Conservation (phyloP, 2,888 invertebrate species). For the Brenthis hecate region DNA sequence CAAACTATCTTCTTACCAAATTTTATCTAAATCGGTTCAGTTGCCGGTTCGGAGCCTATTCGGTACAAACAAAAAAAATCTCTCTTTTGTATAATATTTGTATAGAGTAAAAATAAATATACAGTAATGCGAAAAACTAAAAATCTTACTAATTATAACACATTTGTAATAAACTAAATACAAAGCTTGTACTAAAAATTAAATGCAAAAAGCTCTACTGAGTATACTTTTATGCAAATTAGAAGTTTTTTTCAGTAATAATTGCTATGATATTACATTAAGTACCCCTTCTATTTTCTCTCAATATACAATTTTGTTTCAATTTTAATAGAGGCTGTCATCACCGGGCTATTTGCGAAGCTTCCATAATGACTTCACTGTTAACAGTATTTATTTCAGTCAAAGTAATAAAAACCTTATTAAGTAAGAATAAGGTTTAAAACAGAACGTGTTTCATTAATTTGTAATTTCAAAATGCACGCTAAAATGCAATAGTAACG, state of each 20-base stretch:
- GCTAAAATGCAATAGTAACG: constrained; percentile 48
- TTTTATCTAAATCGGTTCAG: too few species aligned
- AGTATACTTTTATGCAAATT: background rate
- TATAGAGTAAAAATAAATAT: too few species aligned
- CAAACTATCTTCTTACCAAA: too few species aligned
- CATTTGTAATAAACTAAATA: too few species aligned
- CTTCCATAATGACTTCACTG: constrained; percentile 59
- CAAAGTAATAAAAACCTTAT: constrained; percentile 40
- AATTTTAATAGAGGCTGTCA: constrained; percentile 63
- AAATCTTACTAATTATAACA: too few species aligned
- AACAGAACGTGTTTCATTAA: constrained; percentile 34
- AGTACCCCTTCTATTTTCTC: constrained; percentile 31
- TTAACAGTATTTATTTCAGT: constrained; percentile 47
- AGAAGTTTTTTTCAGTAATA: background rate
- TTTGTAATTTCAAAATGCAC: constrained; percentile 50
- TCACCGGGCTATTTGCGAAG: constrained; percentile 60
- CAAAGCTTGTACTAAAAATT: too few species aligned
- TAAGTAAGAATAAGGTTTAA: constrained; percentile 28
- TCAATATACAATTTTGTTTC: constrained; percentile 53
- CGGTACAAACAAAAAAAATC: too few species aligned
- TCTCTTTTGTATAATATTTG: too few species aligned
- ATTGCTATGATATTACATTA: background rate
- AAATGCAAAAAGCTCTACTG: background rate
- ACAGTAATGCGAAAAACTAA: too few species aligned
- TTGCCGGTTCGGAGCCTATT: too few species aligned